These are phyloP conservation scores for Drosophila ercepeae DNA, from an alignment of 1,140 invertebrate genomes.

Conservation along the genomic window DNA sequence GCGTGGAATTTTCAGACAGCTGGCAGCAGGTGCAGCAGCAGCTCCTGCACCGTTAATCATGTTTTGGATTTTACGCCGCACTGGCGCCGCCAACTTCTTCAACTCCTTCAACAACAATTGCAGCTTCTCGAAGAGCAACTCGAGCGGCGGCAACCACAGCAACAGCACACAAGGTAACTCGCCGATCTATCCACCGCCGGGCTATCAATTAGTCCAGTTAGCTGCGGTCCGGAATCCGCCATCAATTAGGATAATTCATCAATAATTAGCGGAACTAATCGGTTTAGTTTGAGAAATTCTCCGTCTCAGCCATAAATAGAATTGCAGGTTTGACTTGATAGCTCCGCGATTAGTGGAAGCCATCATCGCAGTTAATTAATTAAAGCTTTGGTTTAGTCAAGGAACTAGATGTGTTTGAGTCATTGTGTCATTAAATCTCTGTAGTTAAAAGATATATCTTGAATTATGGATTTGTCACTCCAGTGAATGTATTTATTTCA, in stretches of 20 bases:
- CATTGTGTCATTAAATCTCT: too few species aligned
- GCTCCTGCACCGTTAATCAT: slow-evolving; percentile 46
- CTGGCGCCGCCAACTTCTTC: slow-evolving; percentile 82
- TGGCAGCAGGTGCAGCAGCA: slow-evolving; percentile 1
- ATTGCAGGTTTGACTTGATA: neutral
- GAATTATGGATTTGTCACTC: too few species aligned
- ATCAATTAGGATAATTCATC: slow-evolving; percentile 68
- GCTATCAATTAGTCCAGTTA: slow-evolving; percentile 59
- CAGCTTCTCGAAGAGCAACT: slow-evolving; percentile 70
- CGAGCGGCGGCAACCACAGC: slow-evolving; percentile 57
- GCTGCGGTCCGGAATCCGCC: slow-evolving; percentile 19
- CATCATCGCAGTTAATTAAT: neutral
- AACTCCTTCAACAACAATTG: slow-evolving; percentile 83
- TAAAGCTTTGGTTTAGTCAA: too few species aligned
- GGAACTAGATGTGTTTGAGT: too few species aligned
- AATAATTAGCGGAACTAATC: slow-evolving; percentile 38
- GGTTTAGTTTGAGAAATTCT: slow-evolving; percentile 17
- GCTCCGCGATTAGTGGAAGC: neutral
- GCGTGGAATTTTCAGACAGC: slow-evolving; percentile 8
- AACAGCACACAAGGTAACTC: slow-evolving; percentile 70
- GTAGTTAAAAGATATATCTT: too few species aligned
- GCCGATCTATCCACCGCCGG: slow-evolving; percentile 35
- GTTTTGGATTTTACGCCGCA: slow-evolving; percentile 83
- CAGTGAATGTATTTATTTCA: too few species aligned
- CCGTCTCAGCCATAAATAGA: slow-evolving; percentile 20